Base-by-base conservation (phyloP, 2,113 vertebrate species). In the Oreotrochilus melanogaster region DNA sequence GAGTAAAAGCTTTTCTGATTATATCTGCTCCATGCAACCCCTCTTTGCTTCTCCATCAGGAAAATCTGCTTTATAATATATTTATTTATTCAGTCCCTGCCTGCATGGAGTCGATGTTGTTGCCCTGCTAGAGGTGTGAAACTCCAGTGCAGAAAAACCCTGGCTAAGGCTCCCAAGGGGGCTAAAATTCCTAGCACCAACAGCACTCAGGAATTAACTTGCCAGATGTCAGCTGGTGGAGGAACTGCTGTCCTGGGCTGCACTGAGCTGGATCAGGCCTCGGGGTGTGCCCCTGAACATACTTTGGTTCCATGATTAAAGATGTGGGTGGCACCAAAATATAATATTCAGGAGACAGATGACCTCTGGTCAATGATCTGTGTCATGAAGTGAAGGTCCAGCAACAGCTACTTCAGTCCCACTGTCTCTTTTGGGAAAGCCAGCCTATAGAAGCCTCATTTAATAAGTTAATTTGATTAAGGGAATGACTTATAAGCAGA, bases 381-480 rank as follows among this genome's bases (percentile, higher is more conserved):
- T 1, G 1, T 2, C 5, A 3, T 33, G 62, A 76, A 60, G n/a
- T 13, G 85, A 87, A 84, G 69, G 53, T 75, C 54, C 67, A 70
- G 58, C 54, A 56, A 8, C 51, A 76, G 48, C 25, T 76, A 5
- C 62, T 50, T 62, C 7, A 2, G 14, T 79, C 21, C 37, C 9
- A 16, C 53, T 33, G 1, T 64, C 64, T 78, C 56, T 71, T 73
- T 79, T 70, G 69, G 45, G 71, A 84, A 81, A 91, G 47, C 33
- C 71, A 92, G 47, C 53, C 57, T 72, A 6, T 45, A 61, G 67
- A 50, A 90, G 58, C 71, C 42, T 92, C 65, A 43, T 92, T 95
- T 86, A 88, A 69, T 88, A 80, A 74, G 69, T 74, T 88, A 92
- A 86, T 95, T 75, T 60, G 89, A 88, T 91, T 70, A 83, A 71